A percentile compares a stretch with the other conserved stretches of the same genome.
Evolutionary conservation across 2,888 invertebrate genomes (phyloP).

Genomic region (Syrphus vitripennis): DNA sequence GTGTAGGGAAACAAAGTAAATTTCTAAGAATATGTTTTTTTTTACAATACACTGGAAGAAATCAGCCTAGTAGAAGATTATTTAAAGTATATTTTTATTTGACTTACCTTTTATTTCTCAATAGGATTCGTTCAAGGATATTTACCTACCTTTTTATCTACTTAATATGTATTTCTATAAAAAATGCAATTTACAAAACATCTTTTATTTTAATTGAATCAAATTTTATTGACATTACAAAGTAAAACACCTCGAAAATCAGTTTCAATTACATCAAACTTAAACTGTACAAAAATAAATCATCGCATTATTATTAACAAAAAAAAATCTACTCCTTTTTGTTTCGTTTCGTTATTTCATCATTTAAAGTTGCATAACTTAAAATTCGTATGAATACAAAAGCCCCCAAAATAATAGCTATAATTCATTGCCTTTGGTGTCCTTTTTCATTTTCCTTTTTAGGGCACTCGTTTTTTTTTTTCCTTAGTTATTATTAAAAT

Average conservation of each 20-base stretch:
- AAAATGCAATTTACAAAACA: neutral
- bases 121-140: too few species aligned
- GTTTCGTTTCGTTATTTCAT: neutral
- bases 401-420: conserved; percentile 11
- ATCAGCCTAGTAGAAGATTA: too few species aligned
- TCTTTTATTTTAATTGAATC: neutral
- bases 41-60: too few species aligned
- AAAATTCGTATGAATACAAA: conserved; percentile 34
- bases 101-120: too few species aligned
- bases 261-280: neutral
- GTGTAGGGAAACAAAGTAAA: too few species aligned
- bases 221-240: neutral
- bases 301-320: conserved; percentile 2
- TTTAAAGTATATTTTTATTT: too few species aligned
- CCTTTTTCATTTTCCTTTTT: neutral
- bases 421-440: conserved; percentile 38
- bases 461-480: neutral
- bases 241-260: neutral
- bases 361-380: neutral
- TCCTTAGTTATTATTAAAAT: conserved; percentile 49
- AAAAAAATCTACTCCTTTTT: neutral
- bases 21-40: too few species aligned
- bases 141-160: too few species aligned
- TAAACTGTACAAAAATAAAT: conserved; percentile 14
- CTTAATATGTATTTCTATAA: too few species aligned